Percentiles rank a stretch among this genome's conserved stretches.
These are phyloP conservation scores for Sthenelais limicola DNA, from an alignment of 2,888 invertebrate species.

Conservation along the genomic window DNA sequence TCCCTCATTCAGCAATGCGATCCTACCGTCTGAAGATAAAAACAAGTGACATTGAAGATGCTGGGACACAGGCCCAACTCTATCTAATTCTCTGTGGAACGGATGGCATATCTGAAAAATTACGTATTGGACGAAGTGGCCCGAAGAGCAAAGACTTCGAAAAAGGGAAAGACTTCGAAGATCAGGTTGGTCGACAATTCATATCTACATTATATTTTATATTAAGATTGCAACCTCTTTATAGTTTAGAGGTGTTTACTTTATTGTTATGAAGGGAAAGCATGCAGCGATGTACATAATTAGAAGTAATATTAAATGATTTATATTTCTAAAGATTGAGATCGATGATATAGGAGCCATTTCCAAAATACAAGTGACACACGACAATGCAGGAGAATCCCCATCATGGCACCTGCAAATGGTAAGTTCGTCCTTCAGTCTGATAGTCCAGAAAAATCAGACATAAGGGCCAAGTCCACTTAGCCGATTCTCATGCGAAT, in stretches of 20 bases:
- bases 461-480: no score
- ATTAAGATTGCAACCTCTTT: no score
- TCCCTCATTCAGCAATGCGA: constrained; percentile 11
- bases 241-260: no score
- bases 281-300: no score
- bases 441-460: no score
- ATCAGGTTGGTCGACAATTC: no score
- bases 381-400: constrained; percentile 58
- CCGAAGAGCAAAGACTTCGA: constrained; percentile 52
- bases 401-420: constrained; percentile 64
- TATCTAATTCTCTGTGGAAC: constrained; percentile 63
- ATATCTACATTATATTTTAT: no score
- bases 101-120: constrained; percentile 58
- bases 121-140: constrained; percentile 54
- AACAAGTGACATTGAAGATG: constrained; percentile 61
- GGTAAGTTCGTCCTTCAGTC: no score
- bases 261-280: no score
- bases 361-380: constrained; percentile 59
- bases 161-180: constrained; percentile 54
- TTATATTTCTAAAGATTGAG: constrained; percentile 54
- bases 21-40: constrained; percentile 61
- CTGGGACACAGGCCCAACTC: constrained; percentile 62
- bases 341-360: constrained; percentile 64
- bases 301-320: no score
- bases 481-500: no score